Conservation (phyloP, 2,797 vertebrate species). For the Scolopax bukidnonensis region DNA sequence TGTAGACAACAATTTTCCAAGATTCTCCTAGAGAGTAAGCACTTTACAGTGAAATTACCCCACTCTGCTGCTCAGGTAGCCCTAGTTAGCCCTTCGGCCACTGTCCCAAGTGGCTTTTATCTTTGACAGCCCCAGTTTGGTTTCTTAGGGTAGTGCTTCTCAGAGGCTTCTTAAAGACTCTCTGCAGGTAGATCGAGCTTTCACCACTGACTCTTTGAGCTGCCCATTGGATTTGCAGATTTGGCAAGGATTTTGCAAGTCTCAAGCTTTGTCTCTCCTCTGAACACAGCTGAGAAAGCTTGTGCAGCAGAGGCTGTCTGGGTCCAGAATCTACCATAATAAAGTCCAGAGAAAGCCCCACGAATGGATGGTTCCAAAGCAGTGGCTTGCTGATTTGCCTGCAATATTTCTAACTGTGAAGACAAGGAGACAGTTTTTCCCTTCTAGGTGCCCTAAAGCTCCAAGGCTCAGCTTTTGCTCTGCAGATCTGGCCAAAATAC, state of each 20-base stretch:
- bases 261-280: background rate
- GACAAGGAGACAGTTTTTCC: background rate
- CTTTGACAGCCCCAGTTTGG: background rate
- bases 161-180: background rate
- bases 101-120: background rate
- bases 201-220: background rate
- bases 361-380: background rate
- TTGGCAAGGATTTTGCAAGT: background rate
- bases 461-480: background rate
- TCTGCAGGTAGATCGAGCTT: background rate
- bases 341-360: background rate
- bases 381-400: background rate
- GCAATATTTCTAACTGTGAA: background rate
- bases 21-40: background rate
- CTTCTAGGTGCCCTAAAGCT: background rate
- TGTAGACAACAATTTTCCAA: background rate
- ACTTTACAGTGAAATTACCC: background rate
- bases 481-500: background rate
- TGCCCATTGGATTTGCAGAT: background rate
- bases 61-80: background rate
- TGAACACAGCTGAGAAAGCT: background rate
- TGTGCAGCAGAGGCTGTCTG: background rate
- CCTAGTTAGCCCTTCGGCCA: background rate
- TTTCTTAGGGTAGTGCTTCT: background rate
- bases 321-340: background rate